Evolutionary conservation across 2,888 invertebrate genomes (phyloP).

Genomic region (Pseudococcus jackbeardsleyi): DNA sequence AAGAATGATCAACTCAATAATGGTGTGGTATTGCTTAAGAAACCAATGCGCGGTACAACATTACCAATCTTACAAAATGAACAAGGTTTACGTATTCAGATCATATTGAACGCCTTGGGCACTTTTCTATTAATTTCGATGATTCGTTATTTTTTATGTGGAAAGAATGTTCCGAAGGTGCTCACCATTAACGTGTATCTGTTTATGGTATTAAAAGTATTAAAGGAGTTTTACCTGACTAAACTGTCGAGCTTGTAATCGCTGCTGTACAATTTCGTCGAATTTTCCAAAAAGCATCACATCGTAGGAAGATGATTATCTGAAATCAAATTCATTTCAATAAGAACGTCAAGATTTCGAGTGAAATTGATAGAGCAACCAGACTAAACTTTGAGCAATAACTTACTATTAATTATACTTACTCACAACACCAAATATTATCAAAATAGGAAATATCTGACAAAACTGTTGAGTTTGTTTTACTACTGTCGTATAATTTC

Average conservation of each 20-base stretch:
- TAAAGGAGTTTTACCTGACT: not conserved
- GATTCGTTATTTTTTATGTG: conserved; percentile 37
- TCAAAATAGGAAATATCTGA: too few relatives aligned
- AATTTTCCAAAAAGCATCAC: not conserved
- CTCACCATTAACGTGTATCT: conserved; percentile 49
- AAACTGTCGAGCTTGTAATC: not conserved
- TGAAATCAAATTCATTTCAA: not conserved
- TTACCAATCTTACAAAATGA: conserved; percentile 27
- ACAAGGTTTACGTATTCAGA: conserved; percentile 60
- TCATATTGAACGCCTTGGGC: conserved; percentile 51
- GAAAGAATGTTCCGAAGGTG: conserved; percentile 43
- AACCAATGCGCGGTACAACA: not conserved
- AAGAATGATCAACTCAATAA: conserved; percentile 12
- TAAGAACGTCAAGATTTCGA: not conserved
- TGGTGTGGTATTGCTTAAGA: not conserved
- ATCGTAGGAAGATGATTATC: not conserved
- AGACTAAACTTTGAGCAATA: too few relatives aligned
- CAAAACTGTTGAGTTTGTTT: too few relatives aligned
- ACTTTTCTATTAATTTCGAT: conserved; percentile 63
- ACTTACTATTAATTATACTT: too few relatives aligned
- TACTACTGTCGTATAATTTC: too few relatives aligned
- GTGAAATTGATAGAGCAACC: too few relatives aligned
- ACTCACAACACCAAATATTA: too few relatives aligned
- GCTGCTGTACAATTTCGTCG: not conserved
- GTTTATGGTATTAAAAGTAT: conserved; percentile 36